Evolutionary conservation across 2,888 invertebrate species (phyloP).

Genomic region (Charanyca ferruginea): DNA sequence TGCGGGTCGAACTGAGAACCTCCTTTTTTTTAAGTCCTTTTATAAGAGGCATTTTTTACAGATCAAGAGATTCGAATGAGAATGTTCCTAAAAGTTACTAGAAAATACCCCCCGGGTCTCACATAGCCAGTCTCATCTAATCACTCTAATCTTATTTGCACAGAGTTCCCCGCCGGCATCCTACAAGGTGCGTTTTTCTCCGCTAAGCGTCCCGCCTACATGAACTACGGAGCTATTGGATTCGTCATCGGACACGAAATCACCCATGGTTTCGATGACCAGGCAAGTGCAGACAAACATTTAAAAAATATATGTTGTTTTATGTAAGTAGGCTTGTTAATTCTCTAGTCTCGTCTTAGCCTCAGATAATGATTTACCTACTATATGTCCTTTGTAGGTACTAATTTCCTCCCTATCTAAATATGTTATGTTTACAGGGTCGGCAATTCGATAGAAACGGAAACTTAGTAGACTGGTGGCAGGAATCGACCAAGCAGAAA

Average conservation of each 20-base stretch:
- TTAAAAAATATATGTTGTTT: no score
- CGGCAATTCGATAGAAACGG: constrained; percentile 98
- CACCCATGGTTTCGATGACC: constrained; percentile 97
- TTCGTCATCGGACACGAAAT: constrained; percentile 98
- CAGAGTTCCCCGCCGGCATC: constrained; percentile 98
- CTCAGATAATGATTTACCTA: not conserved
- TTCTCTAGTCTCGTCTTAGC: no score
- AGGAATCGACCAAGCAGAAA: constrained; percentile 94
- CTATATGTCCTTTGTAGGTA: not conserved
- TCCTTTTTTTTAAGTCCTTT: no score
- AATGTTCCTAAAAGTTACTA: no score
- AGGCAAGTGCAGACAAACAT: constrained; percentile 80
- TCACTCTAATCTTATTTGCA: not conserved
- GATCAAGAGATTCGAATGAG: no score
- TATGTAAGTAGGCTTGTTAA: no score
- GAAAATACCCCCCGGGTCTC: no score
- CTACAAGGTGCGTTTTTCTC: constrained; percentile 98
- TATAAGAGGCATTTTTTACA: no score
- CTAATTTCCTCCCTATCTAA: not conserved
- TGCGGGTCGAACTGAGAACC: no score
- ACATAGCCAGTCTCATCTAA: no score
- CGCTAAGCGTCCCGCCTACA: constrained; percentile 96
- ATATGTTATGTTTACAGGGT: constrained; percentile 88
- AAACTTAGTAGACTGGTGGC: constrained; percentile 98
- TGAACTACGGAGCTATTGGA: constrained; percentile 98